phyloP scores from a whole-genome alignment of 2,113 vertebrate species.

The Clupea harengus region DNA sequence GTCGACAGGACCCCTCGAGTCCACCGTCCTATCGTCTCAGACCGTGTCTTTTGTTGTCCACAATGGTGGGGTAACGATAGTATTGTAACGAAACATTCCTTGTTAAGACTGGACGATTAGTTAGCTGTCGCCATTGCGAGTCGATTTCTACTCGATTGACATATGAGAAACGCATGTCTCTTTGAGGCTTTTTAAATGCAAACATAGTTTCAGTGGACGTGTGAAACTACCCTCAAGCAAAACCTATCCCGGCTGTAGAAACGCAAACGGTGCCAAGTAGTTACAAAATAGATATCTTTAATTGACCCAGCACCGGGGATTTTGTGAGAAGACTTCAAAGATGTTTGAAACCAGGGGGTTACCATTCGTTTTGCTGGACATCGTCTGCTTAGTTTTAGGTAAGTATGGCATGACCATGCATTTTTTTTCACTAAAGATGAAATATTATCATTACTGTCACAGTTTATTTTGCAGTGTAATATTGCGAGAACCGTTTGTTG shows the following conservation, averaged over 20 bases:
- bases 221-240: neutral
- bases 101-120: neutral
- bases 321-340: constrained; percentile 48
- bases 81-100: constrained; percentile 15
- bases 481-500: neutral
- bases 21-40: neutral
- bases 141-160: constrained; percentile 42
- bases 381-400: constrained; percentile 86
- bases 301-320: constrained; percentile 27
- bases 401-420: constrained; percentile 56
- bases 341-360: constrained; percentile 90
- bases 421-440: neutral
- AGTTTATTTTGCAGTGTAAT: neutral
- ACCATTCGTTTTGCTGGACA: constrained; percentile 84
- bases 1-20: constrained; percentile 17
- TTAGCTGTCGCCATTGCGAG: constrained; percentile 1
- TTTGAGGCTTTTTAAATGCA: constrained; percentile 6
- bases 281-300: neutral
- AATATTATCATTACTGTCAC: neutral
- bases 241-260: neutral
- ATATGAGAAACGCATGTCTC: neutral
- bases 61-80: neutral
- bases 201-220: neutral
- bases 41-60: neutral
- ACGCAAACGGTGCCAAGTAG: neutral